Conservation (phyloP, 2,797 vertebrate genomes). For the Enteromius radiatus region DNA sequence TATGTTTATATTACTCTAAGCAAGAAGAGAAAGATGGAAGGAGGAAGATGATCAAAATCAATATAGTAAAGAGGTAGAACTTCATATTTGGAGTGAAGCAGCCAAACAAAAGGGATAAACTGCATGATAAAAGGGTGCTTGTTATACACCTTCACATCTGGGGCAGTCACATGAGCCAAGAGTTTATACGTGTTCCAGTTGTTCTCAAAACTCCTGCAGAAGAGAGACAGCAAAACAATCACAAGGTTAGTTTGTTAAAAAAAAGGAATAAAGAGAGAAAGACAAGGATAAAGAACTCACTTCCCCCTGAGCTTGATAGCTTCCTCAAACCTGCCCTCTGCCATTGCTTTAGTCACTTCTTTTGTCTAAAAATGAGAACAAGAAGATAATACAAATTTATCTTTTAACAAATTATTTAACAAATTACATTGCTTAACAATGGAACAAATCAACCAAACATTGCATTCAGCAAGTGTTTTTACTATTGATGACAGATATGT, state of each 20-base stretch:
- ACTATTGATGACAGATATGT: background rate
- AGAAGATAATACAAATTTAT: background rate
- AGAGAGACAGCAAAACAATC: slow-evolving; percentile 1
- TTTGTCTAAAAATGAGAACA: slow-evolving; percentile 81
- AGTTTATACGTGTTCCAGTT: slow-evolving; percentile 95
- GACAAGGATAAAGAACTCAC: slow-evolving; percentile 65
- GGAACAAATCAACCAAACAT: background rate
- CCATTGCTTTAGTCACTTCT: slow-evolving; percentile 92
- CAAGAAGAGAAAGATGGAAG: background rate
- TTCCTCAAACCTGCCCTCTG: slow-evolving; percentile 85
- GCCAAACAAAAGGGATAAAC: background rate
- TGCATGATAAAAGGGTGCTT: background rate
- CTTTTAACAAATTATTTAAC: no score
- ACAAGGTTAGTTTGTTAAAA: background rate
- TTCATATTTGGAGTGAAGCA: background rate
- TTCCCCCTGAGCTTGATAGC: slow-evolving; percentile 91
- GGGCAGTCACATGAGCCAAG: slow-evolving; percentile 88
- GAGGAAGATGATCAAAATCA: background rate
- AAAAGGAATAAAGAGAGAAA: background rate
- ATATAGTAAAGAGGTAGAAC: background rate
- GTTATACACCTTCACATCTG: slow-evolving; percentile 82
- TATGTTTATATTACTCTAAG: slow-evolving; percentile 81
- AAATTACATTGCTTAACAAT: background rate
- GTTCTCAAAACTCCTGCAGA: slow-evolving; percentile 91
- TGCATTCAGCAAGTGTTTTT: background rate